Evolutionary conservation across 2,113 vertebrate species (phyloP), one percentile per base, ranked within the genome.

Genomic region (Gambusia affinis): DNA sequence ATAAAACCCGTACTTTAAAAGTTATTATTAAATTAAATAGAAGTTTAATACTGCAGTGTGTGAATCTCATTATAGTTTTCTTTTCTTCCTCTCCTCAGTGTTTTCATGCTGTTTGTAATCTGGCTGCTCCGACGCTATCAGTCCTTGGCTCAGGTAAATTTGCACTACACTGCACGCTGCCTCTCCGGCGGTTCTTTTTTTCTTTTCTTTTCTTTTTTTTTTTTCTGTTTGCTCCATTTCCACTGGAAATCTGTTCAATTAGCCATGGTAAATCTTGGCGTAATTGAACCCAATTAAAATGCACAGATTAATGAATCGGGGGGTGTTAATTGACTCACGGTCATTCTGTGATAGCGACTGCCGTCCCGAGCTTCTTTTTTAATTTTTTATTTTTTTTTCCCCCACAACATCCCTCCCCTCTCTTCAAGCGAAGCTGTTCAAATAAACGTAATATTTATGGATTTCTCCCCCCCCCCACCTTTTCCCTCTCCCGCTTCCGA

Each of bases 101-200:
- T 94, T 75, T 93, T 94, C 83, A 95, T 95, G 94, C 87, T 95
- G 82, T 90, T 94, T 90, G 91, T 94, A 74, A 95, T 95, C 88
- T 95, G 95, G 94, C 84, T 95, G 61, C 90, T 95, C 33, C 93
- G 92, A 8, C 79, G 92, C 63, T 91, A 94, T 91, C 92, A 93
- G 87, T 95, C 94, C 65, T 73, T 95, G 88, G 94, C 94, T 47
- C 94, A 95, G 94, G 94, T 95, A 91, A 83, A 84, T 73, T 42
- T 71, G 12, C 66, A 72, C 78, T 7, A 5, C 11, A 5, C 44
- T 33, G 39, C 33, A 15, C 30, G 19, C 19, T 15, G 33, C 64
- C 33, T 70, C 79, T 30, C 33, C 10, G 60, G 75, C 54, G 12
- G 8, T 51, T 31, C 19, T 67, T 47, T 47, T 47, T 42, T 14